Base-by-base conservation (phyloP, 2,888 invertebrate genomes). In the Diaperis boleti region DNA sequence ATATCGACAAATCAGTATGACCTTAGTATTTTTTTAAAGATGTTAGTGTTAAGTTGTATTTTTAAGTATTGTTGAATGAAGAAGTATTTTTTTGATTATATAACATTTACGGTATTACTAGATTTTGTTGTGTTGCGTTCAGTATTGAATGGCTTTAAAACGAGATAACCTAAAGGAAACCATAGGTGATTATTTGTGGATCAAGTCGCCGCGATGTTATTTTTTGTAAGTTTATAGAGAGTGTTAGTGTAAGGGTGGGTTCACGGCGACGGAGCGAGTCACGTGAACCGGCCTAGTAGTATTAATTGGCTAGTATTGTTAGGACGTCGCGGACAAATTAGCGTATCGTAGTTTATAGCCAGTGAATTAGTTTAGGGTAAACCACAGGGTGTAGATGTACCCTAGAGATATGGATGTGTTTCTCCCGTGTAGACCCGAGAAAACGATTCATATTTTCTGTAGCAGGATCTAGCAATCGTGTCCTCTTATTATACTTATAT, bases 341-440 rank as follows among this genome's bases (percentile, higher is more conserved):
- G 76, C 66, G 70, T 75, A 76, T 72, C 64, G 72, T 74, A 80
- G 79, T 74, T 74, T 66, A 72, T 80, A 79, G 79, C 77, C 78
- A 79, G 78, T 79, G 78, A n/a, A 76, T 56, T 78, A 79, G 78
- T 68, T 75, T 81, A 81, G 81, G 81, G 77, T 79, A 78, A 64
- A 76, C 76, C 75, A 82, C 82, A 82, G 82, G 82, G 82, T 82
- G 77, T 81, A 81, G 80, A 74, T 80, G 78, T 81, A 79, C 81
- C 81, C 81, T 81, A 78, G 74, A 78, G 75, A 73, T 75, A 73
- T 74, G 74, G 69, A 74, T 71, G 69, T 70, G 59, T 71, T 71
- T 74, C 69, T 71, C 68, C 49, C n/a, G n/a, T 52, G 35, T 59
- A 54, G 52, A 42, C 13, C 39, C 44, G 44, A 52, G 55, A 47